Evolutionary conservation across 2,113 vertebrate species (phyloP).

Genomic region (Phalacrocorax carbo): DNA sequence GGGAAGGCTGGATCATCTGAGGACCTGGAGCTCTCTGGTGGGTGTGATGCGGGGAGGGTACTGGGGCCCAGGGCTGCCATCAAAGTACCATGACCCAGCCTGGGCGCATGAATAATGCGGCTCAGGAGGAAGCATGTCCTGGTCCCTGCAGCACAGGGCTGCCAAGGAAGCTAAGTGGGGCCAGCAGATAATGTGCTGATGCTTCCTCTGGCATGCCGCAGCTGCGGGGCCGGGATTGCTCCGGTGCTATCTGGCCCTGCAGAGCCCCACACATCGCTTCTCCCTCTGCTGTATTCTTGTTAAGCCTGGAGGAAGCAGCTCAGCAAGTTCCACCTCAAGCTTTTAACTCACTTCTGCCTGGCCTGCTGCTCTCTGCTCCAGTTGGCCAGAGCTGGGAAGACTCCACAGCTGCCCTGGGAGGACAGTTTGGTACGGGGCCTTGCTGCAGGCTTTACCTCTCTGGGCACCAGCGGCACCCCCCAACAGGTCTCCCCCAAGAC

Average conservation of each 20-base stretch:
- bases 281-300: not conserved
- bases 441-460: not conserved
- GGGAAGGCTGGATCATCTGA: not conserved
- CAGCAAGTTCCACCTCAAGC: not conserved
- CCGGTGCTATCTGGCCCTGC: not conserved
- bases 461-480: not conserved
- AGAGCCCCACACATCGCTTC: not conserved
- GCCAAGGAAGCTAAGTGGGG: not conserved
- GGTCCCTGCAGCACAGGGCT: not conserved
- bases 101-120: not conserved
- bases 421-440: not conserved
- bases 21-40: not conserved
- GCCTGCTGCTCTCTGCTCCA: not conserved
- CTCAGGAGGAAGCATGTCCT: not conserved
- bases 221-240: not conserved
- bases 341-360: constrained; percentile 34
- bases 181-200: constrained; percentile 5
- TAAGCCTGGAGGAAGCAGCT: constrained; percentile 14
- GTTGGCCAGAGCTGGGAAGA: not conserved
- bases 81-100: not conserved
- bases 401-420: not conserved
- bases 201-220: not conserved
- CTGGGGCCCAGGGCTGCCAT: not conserved
- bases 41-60: not conserved
- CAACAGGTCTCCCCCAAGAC: not conserved